A percentile compares a stretch with the other conserved stretches of the same genome.
These are phyloP conservation scores for Phylloscopus whistleri DNA, from an alignment of 2,113 vertebrate species.

Conservation along the genomic window DNA sequence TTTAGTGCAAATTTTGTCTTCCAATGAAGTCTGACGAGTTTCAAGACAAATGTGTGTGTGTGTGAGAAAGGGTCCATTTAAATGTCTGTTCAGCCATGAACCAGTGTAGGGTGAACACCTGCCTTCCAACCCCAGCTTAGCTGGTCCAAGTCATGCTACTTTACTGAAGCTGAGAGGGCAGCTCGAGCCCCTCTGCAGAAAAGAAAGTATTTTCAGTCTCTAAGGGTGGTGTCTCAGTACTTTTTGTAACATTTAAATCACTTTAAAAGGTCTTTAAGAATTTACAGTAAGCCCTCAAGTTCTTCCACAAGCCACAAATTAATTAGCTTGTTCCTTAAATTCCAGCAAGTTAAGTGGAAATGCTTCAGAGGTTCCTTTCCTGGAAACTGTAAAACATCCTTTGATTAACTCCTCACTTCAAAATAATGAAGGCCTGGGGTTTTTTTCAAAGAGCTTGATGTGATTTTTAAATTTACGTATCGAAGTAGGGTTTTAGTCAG, in stretches of 20 bases:
- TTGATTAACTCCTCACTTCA: slow-evolving; percentile 32
- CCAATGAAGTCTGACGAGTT: neutral
- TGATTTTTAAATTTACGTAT: slow-evolving; percentile 1
- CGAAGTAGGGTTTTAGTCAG: neutral
- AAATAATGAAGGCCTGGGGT: neutral
- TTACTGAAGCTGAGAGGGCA: neutral
- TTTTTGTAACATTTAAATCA: neutral
- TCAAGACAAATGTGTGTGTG: neutral
- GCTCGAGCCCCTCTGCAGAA: neutral
- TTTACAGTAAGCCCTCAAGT: slow-evolving; percentile 3
- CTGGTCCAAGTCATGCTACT: neutral
- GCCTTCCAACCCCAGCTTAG: neutral
- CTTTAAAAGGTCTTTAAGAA: slow-evolving; percentile 27
- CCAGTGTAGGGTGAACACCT: neutral
- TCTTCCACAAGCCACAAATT: slow-evolving; percentile 37
- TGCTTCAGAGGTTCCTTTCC: neutral
- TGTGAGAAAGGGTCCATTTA: neutral
- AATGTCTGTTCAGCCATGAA: neutral
- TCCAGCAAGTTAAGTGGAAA: slow-evolving; percentile 33
- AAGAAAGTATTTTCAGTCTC: neutral
- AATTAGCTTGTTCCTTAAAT: slow-evolving; percentile 42
- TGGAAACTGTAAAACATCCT: slow-evolving; percentile 22
- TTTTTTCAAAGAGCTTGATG: neutral
- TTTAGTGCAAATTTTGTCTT: neutral
- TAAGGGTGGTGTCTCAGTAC: neutral